Conservation (phyloP, 1,140 invertebrate species). For the Sminthurinus signatus region DNA sequence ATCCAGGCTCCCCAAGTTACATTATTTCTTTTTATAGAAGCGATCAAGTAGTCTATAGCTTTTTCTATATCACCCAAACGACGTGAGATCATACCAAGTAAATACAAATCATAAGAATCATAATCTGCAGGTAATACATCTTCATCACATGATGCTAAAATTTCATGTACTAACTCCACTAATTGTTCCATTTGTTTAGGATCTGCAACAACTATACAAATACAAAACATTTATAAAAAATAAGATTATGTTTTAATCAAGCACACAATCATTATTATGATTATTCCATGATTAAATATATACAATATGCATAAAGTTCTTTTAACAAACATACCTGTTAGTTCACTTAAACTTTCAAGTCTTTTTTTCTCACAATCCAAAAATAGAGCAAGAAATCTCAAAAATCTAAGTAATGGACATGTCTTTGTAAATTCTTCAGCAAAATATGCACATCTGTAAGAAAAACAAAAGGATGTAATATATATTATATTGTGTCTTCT, state of each 20-base stretch:
- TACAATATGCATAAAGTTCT: background rate
- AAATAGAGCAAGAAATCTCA: constrained; percentile 78
- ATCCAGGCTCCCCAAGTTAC: constrained; percentile 90
- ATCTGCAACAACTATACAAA: constrained; percentile 43
- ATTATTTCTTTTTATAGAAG: constrained; percentile 68
- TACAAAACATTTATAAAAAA: constrained; percentile 5
- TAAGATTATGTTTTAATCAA: constrained; percentile 8
- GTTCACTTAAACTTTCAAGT: constrained; percentile 72
- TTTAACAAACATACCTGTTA: constrained; percentile 51
- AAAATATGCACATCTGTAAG: constrained; percentile 68
- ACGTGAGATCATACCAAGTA: constrained; percentile 86
- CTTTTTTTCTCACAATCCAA: constrained; percentile 82
- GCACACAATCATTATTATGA: background rate
- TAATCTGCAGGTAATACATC: constrained; percentile 58
- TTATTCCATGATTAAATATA: background rate
- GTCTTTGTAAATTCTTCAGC: constrained; percentile 57
- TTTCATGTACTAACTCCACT: constrained; percentile 31
- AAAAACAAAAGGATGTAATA: constrained; percentile 12
- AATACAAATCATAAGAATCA: constrained; percentile 82
- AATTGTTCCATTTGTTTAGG: constrained; percentile 50
- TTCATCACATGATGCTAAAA: constrained; percentile 46
- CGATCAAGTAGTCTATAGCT: constrained; percentile 68
- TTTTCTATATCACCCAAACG: constrained; percentile 70
- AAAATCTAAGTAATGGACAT: constrained; percentile 62
- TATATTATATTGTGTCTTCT: background rate